Conservation (phyloP, 2,113 vertebrate genomes). For the Monopterus albus region DNA sequence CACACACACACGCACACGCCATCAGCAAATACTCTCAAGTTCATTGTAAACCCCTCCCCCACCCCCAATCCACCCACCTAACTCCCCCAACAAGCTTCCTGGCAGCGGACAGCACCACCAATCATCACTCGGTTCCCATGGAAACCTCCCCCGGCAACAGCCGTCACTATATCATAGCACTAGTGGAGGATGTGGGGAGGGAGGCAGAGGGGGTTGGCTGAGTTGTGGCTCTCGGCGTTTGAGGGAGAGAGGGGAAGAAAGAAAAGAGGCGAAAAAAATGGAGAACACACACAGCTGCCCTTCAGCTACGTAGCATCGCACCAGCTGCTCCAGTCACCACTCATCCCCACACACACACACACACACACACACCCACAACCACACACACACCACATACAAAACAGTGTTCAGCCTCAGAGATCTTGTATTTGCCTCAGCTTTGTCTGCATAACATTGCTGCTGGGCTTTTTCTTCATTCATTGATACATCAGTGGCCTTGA, state of each 20-base stretch:
- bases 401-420: conserved; percentile 46
- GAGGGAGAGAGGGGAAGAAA: conserved; percentile 64
- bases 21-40: conserved; percentile 69
- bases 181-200: conserved; percentile 60
- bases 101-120: conserved; percentile 88
- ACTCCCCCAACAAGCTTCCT: conserved; percentile 86
- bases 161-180: conserved; percentile 92
- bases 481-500: conserved; percentile 61
- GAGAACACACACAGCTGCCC: conserved; percentile 75
- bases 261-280: conserved; percentile 44
- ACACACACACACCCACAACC: conserved; percentile 23
- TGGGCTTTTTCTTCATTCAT: conserved; percentile 51
- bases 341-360: conserved; percentile 43
- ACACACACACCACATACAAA: conserved; percentile 48
- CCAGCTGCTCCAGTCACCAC: conserved; percentile 73
- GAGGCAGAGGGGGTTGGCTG: conserved; percentile 87
- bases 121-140: conserved; percentile 92
- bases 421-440: conserved; percentile 48
- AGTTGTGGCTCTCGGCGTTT: conserved; percentile 88
- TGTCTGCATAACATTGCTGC: conserved; percentile 60
- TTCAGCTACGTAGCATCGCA: conserved; percentile 69
- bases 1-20: neutral
- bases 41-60: conserved; percentile 65
- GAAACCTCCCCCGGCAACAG: conserved; percentile 92
- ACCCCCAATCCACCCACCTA: conserved; percentile 81